Percentiles rank a stretch among this genome's conserved stretches.
phyloP scores from a whole-genome alignment of 92 coral and sea anemone genomes.

The Blastomussa wellsi region DNA sequence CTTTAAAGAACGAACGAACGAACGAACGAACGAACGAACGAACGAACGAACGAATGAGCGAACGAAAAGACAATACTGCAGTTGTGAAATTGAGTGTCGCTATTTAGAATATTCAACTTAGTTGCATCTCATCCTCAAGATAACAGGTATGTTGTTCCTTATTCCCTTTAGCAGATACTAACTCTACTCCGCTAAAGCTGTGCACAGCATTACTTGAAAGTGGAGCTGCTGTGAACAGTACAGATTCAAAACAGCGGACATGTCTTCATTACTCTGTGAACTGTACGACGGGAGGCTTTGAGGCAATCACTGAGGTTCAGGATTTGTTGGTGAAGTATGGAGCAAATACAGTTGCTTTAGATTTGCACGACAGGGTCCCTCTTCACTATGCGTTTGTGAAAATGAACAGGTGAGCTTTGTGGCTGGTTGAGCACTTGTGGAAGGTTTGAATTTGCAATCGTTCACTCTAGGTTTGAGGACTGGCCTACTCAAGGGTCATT shows the following conservation, averaged over 20 bases:
- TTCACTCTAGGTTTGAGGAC: too few relatives aligned
- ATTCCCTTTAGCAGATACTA: slow-evolving; percentile 24
- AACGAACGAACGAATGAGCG: too few relatives aligned
- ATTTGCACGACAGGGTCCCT: slow-evolving; percentile 70
- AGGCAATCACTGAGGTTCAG: slow-evolving; percentile 75
- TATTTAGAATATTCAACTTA: too few relatives aligned
- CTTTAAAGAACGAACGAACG: too few relatives aligned
- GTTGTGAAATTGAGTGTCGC: too few relatives aligned
- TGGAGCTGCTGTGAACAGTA: slow-evolving; percentile 76
- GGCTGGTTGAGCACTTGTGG: too few relatives aligned
- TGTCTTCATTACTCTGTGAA: slow-evolving; percentile 81
- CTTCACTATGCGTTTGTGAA: slow-evolving; percentile 84
- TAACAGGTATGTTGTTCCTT: neutral
- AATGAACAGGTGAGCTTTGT: slow-evolving; percentile 48
- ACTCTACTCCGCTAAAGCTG: slow-evolving; percentile 39
- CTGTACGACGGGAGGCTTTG: slow-evolving; percentile 83
- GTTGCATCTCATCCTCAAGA: neutral
- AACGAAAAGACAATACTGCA: too few relatives aligned
- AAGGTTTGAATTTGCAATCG: too few relatives aligned
- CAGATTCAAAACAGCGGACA: slow-evolving; percentile 57
- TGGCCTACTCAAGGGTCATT: too few relatives aligned
- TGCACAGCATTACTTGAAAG: slow-evolving; percentile 67
- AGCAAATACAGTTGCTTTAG: slow-evolving; percentile 65
- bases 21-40: too few relatives aligned
- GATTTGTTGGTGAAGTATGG: slow-evolving; percentile 71